Conservation (phyloP, 2,888 invertebrate species). For the Macaria notata region DNA sequence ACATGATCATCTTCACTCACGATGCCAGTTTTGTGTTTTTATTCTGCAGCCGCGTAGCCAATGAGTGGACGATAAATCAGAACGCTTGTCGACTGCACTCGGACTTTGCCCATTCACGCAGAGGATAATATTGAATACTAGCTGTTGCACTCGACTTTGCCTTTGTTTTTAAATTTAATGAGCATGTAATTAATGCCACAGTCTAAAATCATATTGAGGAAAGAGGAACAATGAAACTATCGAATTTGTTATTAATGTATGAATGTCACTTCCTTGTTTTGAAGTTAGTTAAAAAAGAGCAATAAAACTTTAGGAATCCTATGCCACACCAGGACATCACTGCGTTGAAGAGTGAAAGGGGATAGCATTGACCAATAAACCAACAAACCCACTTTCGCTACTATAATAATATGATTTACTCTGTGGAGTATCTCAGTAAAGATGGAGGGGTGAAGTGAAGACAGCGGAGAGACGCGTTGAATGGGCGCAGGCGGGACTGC, state of each 20-base stretch:
- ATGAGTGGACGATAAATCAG: slow-evolving; percentile 78
- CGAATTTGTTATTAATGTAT: too few species aligned
- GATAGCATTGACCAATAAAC: slow-evolving; percentile 8
- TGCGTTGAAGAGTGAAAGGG: slow-evolving; percentile 43
- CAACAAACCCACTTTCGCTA: slow-evolving; percentile 17
- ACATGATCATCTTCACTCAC: slow-evolving; percentile 40
- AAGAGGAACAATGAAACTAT: too few species aligned
- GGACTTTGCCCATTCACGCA: slow-evolving; percentile 53
- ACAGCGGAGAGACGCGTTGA: slow-evolving; percentile 46
- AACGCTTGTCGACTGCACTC: slow-evolving; percentile 71
- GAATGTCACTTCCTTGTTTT: too few species aligned
- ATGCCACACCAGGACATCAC: background rate
- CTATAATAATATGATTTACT: too few species aligned
- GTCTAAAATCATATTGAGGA: too few species aligned
- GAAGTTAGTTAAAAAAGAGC: too few species aligned
- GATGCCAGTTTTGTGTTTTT: slow-evolving; percentile 50
- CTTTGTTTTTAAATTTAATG: too few species aligned
- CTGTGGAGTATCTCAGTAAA: too few species aligned
- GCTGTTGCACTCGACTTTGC: too few species aligned
- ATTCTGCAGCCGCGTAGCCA: slow-evolving; percentile 54
- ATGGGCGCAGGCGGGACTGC: slow-evolving; percentile 55
- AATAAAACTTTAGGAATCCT: too few species aligned
- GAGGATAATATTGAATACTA: slow-evolving; percentile 35
- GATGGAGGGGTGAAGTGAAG: background rate
- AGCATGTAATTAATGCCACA: too few species aligned